Percentiles rank a stretch among this genome's conserved stretches.
Evolutionary conservation across 2,113 vertebrate genomes (phyloP).

Genomic region (Hyperoodon ampullatus): DNA sequence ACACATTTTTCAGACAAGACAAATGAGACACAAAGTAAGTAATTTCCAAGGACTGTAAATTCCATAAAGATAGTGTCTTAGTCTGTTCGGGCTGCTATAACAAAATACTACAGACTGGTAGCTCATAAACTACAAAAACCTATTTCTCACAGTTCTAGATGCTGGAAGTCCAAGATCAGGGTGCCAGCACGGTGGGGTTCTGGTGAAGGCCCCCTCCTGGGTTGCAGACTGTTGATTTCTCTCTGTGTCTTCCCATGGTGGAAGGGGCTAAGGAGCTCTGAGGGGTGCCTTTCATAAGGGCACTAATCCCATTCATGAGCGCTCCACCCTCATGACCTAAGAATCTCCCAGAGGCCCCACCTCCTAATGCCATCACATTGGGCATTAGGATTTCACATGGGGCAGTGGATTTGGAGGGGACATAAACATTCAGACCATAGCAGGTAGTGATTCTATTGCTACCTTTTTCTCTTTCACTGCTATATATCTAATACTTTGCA

Average conservation of each 20-base stretch:
- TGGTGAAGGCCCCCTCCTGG: not conserved
- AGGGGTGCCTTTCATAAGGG: not conserved
- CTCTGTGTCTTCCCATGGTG: not conserved
- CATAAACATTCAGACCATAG: not conserved
- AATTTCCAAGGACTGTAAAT: not conserved
- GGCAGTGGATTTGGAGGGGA: not conserved
- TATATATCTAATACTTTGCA: not conserved
- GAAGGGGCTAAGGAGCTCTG: not conserved
- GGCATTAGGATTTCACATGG: not conserved
- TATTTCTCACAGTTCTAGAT: not conserved
- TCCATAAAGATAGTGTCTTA: not conserved
- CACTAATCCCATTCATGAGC: not conserved
- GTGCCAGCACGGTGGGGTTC: not conserved
- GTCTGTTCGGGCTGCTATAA: not conserved
- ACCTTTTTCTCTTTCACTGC: not conserved
- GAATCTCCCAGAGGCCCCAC: not conserved
- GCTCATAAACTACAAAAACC: not conserved
- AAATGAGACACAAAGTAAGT: not conserved
- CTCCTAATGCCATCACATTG: not conserved
- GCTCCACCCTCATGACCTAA: not conserved
- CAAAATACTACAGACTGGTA: not conserved
- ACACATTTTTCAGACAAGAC: not conserved
- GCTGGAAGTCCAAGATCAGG: not conserved
- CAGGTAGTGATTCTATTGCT: not conserved
- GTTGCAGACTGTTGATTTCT: not conserved